These are phyloP conservation scores for Parnassius orleans DNA, from an alignment of 2,888 invertebrate genomes.

Conservation along the genomic window DNA sequence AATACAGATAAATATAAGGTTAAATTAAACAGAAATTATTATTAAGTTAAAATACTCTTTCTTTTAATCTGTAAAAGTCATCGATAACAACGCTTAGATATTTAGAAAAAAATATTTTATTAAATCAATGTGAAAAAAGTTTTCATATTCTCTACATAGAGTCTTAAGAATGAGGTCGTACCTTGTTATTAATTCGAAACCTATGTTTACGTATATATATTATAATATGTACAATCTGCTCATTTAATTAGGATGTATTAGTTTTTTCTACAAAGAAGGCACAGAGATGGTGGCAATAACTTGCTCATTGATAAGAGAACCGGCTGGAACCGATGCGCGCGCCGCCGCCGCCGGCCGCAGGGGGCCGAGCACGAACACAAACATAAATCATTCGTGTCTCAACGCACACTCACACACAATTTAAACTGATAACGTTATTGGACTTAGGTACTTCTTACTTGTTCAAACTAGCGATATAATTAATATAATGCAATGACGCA, in stretches of 20 bases:
- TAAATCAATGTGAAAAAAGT: too few relatives aligned
- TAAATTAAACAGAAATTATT: too few relatives aligned
- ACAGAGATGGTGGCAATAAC: conserved; percentile 52
- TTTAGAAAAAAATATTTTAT: too few relatives aligned
- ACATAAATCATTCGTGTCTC: conserved; percentile 27
- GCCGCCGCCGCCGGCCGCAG: conserved; percentile 62
- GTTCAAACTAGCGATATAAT: conserved; percentile 43
- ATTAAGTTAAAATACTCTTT: too few relatives aligned
- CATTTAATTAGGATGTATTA: conserved; percentile 9
- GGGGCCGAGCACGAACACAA: conserved; percentile 51
- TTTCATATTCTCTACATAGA: too few relatives aligned
- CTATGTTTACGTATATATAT: too few relatives aligned
- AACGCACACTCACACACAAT: conserved; percentile 31
- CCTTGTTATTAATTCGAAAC: too few relatives aligned
- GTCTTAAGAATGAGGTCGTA: too few relatives aligned
- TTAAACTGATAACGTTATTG: conserved; percentile 54
- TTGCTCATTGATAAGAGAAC: conserved; percentile 62
- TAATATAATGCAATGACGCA: conserved; percentile 50
- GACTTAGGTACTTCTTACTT: conserved; percentile 31
- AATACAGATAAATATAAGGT: too few relatives aligned
- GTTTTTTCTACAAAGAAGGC: conserved; percentile 39
- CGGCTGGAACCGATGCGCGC: conserved; percentile 57
- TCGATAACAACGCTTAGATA: too few relatives aligned
- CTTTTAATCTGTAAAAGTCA: too few relatives aligned
- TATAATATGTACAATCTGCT: neutral